Conservation (phyloP, 2,113 vertebrate species). For the Ctenodactylus gundi region DNA sequence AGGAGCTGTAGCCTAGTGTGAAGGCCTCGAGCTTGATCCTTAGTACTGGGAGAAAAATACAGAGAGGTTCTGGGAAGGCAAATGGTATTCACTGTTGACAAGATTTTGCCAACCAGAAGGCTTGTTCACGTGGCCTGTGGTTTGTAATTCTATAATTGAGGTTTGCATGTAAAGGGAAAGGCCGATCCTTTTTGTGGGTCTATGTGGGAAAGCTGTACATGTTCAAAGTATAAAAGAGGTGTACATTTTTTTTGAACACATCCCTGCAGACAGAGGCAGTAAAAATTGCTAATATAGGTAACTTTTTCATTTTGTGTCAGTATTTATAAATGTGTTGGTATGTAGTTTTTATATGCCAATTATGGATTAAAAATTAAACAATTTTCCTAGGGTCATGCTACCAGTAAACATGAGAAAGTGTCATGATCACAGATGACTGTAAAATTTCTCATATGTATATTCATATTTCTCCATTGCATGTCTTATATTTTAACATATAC, state of each 20-base stretch:
- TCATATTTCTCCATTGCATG: too few relatives aligned
- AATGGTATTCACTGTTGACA: rapidly evolving
- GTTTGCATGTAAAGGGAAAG: neutral
- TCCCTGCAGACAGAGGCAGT: neutral
- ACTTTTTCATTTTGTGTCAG: neutral
- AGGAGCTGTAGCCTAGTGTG: too few relatives aligned
- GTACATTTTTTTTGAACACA: neutral
- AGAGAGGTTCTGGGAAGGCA: neutral
- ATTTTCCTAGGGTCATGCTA: neutral
- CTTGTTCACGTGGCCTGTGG: neutral
- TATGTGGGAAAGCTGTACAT: neutral
- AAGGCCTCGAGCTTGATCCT: too few relatives aligned
- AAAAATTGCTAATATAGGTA: neutral
- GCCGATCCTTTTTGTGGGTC: neutral
- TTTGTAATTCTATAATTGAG: slow-evolving; percentile 43
- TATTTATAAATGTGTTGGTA: neutral
- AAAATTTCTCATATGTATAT: neutral
- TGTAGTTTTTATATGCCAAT: neutral
- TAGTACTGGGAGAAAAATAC: too few relatives aligned
- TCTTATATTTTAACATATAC: neutral
- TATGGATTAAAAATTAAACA: neutral
- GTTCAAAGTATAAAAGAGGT: neutral
- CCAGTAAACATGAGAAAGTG: neutral
- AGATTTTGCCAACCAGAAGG: neutral
- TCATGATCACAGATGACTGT: neutral